Conservation (phyloP, 2,797 vertebrate species). For the Periophthalmus magnuspinnatus region DNA sequence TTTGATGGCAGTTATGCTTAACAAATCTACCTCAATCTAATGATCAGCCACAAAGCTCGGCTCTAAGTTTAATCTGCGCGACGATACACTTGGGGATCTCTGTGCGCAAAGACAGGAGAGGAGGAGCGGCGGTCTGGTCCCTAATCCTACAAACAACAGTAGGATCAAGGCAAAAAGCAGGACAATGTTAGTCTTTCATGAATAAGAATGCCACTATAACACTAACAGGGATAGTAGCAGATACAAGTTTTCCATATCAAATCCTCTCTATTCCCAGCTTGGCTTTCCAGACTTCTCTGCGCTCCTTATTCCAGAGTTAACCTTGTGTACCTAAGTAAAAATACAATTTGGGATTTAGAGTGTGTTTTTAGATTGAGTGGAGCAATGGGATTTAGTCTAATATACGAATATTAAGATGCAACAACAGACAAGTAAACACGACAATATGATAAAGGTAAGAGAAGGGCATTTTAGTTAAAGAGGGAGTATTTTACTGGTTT, state of each 20-base stretch:
- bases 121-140: conserved; percentile 66
- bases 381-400: conserved; percentile 26
- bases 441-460: not conserved
- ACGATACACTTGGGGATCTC: conserved; percentile 70
- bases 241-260: conserved; percentile 43
- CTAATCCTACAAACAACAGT: conserved; percentile 72
- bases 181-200: conserved; percentile 72
- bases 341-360: conserved; percentile 40
- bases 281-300: conserved; percentile 39
- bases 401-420: conserved; percentile 5
- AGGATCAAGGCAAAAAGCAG: conserved; percentile 72
- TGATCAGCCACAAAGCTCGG: conserved; percentile 77
- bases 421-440: conserved; percentile 7
- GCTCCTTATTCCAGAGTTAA: conserved; percentile 56
- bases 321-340: conserved; percentile 49
- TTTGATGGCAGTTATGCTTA: conserved; percentile 80
- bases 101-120: conserved; percentile 66
- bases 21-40: conserved; percentile 80
- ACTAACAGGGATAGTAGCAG: conserved; percentile 56
- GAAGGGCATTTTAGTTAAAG: not conserved
- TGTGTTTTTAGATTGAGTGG: conserved; percentile 42
- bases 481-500: too few relatives aligned
- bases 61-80: conserved; percentile 68
- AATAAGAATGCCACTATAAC: conserved; percentile 72
- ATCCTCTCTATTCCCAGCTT: conserved; percentile 59